phyloP scores from a whole-genome alignment of 2,797 vertebrate species.

The Hipposideros larvatus region DNA sequence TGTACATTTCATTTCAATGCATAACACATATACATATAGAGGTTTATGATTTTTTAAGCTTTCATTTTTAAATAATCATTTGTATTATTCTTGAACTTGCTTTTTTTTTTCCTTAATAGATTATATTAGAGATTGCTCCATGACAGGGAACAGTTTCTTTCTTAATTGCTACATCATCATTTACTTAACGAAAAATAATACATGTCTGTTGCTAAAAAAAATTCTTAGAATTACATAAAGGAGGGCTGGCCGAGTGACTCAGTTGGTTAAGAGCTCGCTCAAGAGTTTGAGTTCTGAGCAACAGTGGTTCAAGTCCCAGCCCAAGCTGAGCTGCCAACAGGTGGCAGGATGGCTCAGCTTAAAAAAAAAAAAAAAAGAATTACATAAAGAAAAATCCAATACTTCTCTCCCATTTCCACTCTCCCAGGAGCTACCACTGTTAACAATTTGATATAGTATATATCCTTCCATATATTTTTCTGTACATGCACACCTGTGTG shows the following conservation, averaged over 20 bases:
- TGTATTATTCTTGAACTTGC: not conserved
- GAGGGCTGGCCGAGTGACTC: not conserved
- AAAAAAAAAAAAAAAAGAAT: not conserved
- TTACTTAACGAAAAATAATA: constrained; percentile 43
- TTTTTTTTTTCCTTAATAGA: constrained; percentile 29
- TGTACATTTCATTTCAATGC: constrained; percentile 13
- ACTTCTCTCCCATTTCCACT: not conserved
- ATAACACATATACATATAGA: not conserved
- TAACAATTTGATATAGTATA: not conserved
- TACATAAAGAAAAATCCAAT: not conserved
- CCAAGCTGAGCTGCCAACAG: too few species aligned
- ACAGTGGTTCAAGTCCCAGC: too few species aligned
- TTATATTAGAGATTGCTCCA: not conserved
- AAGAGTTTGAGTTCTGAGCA: too few species aligned
- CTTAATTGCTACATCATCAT: constrained; percentile 34
- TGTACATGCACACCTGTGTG: not conserved
- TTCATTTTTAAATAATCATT: constrained; percentile 54
- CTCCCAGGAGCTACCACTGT: not conserved
- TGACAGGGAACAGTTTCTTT: not conserved
- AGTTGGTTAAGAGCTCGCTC: too few species aligned
- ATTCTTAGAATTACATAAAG: not conserved
- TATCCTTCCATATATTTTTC: not conserved
- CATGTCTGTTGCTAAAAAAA: not conserved
- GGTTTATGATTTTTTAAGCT: not conserved
- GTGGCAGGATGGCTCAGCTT: too few species aligned